Evolutionary conservation across 2,797 vertebrate species (phyloP).

Genomic region (Pterois miles): DNA sequence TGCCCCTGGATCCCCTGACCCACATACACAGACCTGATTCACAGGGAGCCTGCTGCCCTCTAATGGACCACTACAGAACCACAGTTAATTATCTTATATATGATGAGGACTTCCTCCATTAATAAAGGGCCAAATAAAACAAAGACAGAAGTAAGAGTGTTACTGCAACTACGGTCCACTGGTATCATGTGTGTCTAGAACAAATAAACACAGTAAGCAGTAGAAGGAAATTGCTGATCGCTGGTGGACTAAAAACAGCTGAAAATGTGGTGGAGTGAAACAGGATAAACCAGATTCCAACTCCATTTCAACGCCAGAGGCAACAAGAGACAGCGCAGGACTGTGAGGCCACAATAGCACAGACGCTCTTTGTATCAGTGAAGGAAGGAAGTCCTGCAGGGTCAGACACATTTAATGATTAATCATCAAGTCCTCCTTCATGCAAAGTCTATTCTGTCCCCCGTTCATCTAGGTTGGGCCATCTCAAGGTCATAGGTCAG

Average conservation of each 20-base stretch:
- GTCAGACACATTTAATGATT: slow-evolving; percentile 19
- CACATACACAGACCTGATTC: slow-evolving; percentile 62
- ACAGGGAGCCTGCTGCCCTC: slow-evolving; percentile 60
- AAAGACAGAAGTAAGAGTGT: slow-evolving; percentile 10
- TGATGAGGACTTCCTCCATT: slow-evolving; percentile 17
- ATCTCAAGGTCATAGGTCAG: slow-evolving; percentile 5
- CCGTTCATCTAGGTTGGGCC: background rate
- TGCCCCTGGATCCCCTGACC: slow-evolving; percentile 65
- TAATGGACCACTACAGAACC: slow-evolving; percentile 33
- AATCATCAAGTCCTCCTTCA: slow-evolving; percentile 14
- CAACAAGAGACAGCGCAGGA: slow-evolving; percentile 20
- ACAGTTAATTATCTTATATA: slow-evolving; percentile 12
- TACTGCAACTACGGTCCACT: background rate
- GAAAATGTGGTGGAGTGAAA: slow-evolving; percentile 42
- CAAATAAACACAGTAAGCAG: slow-evolving; percentile 45
- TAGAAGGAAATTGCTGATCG: slow-evolving; percentile 30
- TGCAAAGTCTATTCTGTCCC: background rate
- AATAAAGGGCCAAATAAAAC: slow-evolving; percentile 32
- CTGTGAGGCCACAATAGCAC: slow-evolving; percentile 39
- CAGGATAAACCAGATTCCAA: slow-evolving; percentile 72
- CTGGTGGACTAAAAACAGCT: slow-evolving; percentile 16
- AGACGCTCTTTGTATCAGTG: slow-evolving; percentile 36
- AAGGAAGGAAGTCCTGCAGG: slow-evolving; percentile 25
- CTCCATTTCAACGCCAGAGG: slow-evolving; percentile 19
- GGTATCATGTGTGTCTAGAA: slow-evolving; percentile 11